These are phyloP conservation scores for Myoxocephalus aenaeus DNA, from an alignment of 2,797 vertebrate genomes.

Conservation along the genomic window DNA sequence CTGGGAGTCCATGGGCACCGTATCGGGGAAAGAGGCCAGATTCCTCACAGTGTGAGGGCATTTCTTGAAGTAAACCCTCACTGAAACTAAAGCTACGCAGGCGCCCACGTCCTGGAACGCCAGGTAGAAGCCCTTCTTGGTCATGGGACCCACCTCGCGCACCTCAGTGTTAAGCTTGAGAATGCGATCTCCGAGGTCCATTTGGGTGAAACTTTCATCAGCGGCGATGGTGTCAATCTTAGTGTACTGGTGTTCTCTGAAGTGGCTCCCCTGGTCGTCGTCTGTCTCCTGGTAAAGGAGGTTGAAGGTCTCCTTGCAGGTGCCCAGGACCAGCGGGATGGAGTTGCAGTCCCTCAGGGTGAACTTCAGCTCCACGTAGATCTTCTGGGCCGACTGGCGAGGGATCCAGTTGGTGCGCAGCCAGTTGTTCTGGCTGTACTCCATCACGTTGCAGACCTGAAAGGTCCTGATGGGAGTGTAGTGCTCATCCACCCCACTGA, in stretches of 20 bases:
- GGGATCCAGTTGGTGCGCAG: constrained; percentile 98
- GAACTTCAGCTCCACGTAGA: constrained; percentile 98
- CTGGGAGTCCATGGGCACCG: constrained; percentile 96
- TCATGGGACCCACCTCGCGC: constrained; percentile 95
- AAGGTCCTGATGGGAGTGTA: constrained; percentile 98
- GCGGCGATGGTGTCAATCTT: constrained; percentile 99
- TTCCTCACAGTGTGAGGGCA: constrained; percentile 95
- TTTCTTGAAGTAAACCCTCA: constrained; percentile 98
- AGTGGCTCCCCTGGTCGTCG: constrained; percentile 93
- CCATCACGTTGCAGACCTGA: constrained; percentile 99
- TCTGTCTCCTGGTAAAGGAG: constrained; percentile 96
- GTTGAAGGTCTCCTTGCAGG: constrained; percentile 99
- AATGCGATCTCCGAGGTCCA: constrained; percentile 97
- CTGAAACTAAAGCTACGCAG: constrained; percentile 96
- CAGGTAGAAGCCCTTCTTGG: constrained; percentile 95
- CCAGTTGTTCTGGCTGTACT: constrained; percentile 99
- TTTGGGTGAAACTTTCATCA: constrained; percentile 98
- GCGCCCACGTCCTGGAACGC: constrained; percentile 98
- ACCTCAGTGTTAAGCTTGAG: constrained; percentile 98
- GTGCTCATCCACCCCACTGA: constrained; percentile 97
- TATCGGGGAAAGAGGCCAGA: constrained; percentile 97
- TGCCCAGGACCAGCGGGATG: constrained; percentile 95
- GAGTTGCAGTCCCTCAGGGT: constrained; percentile 98
- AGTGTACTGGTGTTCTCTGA: constrained; percentile 93
- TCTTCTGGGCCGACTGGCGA: constrained; percentile 95